Evolutionary conservation across 2,888 invertebrate species (phyloP).

Genomic region (Parnassius orleans): DNA sequence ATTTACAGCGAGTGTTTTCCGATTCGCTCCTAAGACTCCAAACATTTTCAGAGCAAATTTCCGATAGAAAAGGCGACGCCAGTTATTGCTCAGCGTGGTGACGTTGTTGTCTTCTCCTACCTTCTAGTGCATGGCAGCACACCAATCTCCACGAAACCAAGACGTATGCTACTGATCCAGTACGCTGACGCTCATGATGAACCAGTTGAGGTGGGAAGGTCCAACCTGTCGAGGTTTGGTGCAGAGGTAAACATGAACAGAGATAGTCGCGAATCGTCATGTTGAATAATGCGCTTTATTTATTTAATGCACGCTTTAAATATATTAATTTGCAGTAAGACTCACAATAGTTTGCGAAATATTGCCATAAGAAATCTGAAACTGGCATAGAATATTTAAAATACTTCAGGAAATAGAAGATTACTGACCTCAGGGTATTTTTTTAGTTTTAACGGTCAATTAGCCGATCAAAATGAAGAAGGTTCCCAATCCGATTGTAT

Average conservation of each 20-base stretch:
- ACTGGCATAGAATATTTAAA: too few relatives aligned
- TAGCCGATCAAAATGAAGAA: too few relatives aligned
- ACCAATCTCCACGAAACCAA: slow-evolving; percentile 60
- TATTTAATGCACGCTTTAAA: too few relatives aligned
- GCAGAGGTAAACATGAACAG: slow-evolving; percentile 67
- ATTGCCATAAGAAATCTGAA: too few relatives aligned
- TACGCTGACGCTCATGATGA: slow-evolving; percentile 77
- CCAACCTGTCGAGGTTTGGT: slow-evolving; percentile 79
- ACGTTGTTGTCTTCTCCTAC: slow-evolving; percentile 81
- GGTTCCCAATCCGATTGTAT: too few relatives aligned
- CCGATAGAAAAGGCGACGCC: slow-evolving; percentile 74
- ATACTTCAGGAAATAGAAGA: too few relatives aligned
- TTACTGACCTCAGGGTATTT: too few relatives aligned
- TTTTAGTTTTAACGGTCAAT: too few relatives aligned
- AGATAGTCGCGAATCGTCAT: slow-evolving; percentile 42
- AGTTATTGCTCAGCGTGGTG: slow-evolving; percentile 74
- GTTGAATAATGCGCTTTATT: slow-evolving; percentile 18
- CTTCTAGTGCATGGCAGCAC: slow-evolving; percentile 81
- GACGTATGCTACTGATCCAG: slow-evolving; percentile 80
- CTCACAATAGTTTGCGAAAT: too few relatives aligned
- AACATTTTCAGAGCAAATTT: slow-evolving; percentile 55
- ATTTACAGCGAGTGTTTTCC: too few relatives aligned
- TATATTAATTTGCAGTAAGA: too few relatives aligned
- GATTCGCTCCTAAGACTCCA: too few relatives aligned
- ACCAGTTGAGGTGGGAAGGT: slow-evolving; percentile 62